Evolutionary conservation across 2,888 invertebrate species (phyloP).

Genomic region (Tipula lateralis): DNA sequence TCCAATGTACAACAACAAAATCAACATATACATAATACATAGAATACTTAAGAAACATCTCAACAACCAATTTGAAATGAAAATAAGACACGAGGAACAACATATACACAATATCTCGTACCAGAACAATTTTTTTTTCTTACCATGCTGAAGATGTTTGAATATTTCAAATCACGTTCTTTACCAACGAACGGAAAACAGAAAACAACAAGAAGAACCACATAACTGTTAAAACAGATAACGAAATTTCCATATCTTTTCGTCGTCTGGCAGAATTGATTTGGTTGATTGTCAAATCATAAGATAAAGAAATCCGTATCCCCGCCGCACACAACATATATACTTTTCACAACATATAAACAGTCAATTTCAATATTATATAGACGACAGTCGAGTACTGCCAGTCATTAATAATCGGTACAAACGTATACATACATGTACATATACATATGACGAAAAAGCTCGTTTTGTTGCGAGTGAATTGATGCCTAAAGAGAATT

Average conservation of each 20-base stretch:
- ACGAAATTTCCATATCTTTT: not conserved
- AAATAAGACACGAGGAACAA: not conserved
- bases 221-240: not conserved
- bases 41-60: not conserved
- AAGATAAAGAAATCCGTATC: not conserved
- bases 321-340: not conserved
- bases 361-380: not conserved
- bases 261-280: not conserved
- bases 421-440: not conserved
- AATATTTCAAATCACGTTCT: constrained; percentile 19
- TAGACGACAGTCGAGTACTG: not conserved
- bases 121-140: not conserved
- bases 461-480: not conserved
- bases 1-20: not conserved
- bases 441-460: not conserved
- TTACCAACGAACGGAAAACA: not conserved
- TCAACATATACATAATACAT: not conserved
- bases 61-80: not conserved
- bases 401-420: not conserved
- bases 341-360: not conserved
- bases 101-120: not conserved
- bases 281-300: constrained; percentile 11
- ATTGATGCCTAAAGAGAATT: not conserved
- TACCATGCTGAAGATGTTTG: not conserved
- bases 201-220: not conserved